A percentile compares a stretch with the other conserved stretches of the same genome.
Evolutionary conservation across 2,888 invertebrate genomes (phyloP).

Genomic region (Dorcus parallelipipedus): DNA sequence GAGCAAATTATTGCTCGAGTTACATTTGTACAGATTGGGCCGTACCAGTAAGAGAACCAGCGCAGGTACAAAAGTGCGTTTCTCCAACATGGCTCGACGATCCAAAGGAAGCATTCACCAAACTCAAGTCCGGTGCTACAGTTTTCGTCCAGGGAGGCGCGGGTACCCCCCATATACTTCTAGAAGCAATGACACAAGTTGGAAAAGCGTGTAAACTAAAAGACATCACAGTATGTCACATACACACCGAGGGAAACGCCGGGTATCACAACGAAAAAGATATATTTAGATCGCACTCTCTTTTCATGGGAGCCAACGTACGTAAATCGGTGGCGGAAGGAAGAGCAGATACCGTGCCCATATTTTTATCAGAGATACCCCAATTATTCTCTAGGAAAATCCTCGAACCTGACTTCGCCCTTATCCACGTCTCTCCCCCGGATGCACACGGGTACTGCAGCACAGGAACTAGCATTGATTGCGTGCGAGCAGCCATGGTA

Average conservation of each 20-base stretch:
- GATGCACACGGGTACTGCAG: conserved; percentile 62
- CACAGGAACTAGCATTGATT: conserved; percentile 61
- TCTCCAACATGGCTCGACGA: not conserved
- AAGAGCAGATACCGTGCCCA: conserved; percentile 58
- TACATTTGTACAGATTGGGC: too few relatives aligned
- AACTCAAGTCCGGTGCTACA: not conserved
- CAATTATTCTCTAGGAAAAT: conserved; percentile 55
- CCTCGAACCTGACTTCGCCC: conserved; percentile 55
- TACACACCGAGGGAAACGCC: conserved; percentile 58
- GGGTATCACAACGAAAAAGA: conserved; percentile 54
- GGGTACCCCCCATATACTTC: conserved; percentile 57
- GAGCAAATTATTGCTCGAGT: too few relatives aligned
- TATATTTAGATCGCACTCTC: conserved; percentile 56
- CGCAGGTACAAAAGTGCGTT: not conserved
- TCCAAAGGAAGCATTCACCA: not conserved
- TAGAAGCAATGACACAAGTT: conserved; percentile 55
- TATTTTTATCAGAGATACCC: conserved; percentile 61
- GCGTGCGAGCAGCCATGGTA: conserved; percentile 56
- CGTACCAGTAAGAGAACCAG: not conserved
- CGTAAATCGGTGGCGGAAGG: conserved; percentile 56
- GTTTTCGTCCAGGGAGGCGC: conserved; percentile 61
- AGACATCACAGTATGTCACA: conserved; percentile 55
- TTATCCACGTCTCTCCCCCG: conserved; percentile 54
- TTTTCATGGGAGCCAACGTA: conserved; percentile 59
- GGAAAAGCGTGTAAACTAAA: conserved; percentile 52